Evolutionary conservation across 2,113 vertebrate genomes (phyloP).

Genomic region (Poeciliopsis occidentalis): DNA sequence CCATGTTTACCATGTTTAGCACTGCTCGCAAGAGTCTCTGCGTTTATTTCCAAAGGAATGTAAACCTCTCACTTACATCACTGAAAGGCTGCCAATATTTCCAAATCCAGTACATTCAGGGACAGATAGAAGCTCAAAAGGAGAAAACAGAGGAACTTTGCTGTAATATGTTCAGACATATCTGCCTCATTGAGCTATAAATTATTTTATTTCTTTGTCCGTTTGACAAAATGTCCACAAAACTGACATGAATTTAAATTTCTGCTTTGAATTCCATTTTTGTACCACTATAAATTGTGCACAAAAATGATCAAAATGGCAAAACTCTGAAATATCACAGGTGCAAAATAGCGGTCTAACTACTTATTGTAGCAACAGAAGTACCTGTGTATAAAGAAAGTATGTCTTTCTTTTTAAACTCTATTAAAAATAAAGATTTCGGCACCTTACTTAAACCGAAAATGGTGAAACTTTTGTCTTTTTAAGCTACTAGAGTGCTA

Average conservation of each 20-base stretch:
- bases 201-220: too few species aligned
- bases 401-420: too few species aligned
- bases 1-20: too few species aligned
- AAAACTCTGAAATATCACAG: too few species aligned
- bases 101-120: background rate
- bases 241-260: background rate
- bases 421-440: too few species aligned
- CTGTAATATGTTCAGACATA: background rate
- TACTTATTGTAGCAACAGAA: background rate
- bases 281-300: background rate
- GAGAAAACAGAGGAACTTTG: background rate
- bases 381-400: background rate
- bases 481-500: background rate
- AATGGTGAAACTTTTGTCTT: background rate
- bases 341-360: background rate
- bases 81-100: background rate
- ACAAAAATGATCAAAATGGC: background rate
- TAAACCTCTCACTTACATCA: background rate
- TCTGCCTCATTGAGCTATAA: background rate
- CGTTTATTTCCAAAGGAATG: too few species aligned
- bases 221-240: background rate
- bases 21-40: too few species aligned
- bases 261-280: background rate
- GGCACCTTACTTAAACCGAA: too few species aligned
- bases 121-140: background rate